phyloP scores from a whole-genome alignment of 2,888 invertebrate species.

The Monochamus alternatus region DNA sequence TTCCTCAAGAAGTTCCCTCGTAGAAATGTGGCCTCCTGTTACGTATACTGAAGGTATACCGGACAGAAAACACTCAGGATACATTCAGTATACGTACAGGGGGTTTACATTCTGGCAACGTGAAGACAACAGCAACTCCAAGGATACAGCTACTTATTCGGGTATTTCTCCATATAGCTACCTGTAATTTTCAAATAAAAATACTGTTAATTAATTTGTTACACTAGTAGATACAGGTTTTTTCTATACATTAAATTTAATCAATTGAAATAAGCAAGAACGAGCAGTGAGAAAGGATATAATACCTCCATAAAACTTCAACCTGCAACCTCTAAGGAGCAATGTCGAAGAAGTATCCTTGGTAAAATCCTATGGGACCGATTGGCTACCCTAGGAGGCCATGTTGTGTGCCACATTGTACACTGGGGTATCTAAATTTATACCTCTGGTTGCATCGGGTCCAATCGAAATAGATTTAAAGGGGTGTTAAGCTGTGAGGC shows the following conservation, averaged over 20 bases:
- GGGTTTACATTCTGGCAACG: conserved; percentile 78
- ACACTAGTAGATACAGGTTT: neutral
- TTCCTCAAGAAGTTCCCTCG: conserved; percentile 62
- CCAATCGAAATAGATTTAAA: conserved; percentile 66
- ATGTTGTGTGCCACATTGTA: conserved; percentile 47
- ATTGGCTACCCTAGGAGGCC: conserved; percentile 37
- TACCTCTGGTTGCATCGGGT: conserved; percentile 50
- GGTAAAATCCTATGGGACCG: conserved; percentile 41
- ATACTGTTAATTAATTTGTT: neutral
- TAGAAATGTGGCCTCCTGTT: conserved; percentile 94
- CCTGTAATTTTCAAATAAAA: conserved; percentile 21
- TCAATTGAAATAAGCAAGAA: neutral
- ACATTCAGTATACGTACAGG: conserved; percentile 99
- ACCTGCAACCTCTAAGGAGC: conserved; percentile 47
- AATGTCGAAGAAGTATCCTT: conserved; percentile 45
- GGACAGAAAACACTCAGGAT: conserved; percentile 99
- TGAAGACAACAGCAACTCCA: conserved; percentile 33
- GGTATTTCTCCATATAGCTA: neutral
- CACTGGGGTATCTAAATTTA: conserved; percentile 60
- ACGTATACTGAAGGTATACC: conserved; percentile 99
- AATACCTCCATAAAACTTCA: conserved; percentile 39
- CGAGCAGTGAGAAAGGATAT: neutral
- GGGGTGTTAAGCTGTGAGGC: conserved; percentile 60
- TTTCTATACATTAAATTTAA: neutral
- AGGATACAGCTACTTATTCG: neutral